Evolutionary conservation across 2,113 vertebrate species (phyloP).

Genomic region (Copsychus sechellarum): DNA sequence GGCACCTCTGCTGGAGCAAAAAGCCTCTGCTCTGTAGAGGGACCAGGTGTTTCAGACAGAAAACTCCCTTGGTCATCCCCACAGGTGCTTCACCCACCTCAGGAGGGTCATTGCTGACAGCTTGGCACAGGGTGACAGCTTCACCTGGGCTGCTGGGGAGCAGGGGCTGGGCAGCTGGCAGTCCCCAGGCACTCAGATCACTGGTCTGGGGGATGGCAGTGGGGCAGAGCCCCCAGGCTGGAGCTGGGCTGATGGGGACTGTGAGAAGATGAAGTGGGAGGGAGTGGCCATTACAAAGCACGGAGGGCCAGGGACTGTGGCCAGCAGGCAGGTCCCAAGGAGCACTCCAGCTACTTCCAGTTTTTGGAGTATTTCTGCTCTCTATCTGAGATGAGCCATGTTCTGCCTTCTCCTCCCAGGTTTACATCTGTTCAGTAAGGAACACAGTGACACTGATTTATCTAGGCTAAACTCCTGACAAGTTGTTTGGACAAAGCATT

Average conservation of each 20-base stretch:
- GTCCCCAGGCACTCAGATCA: no score
- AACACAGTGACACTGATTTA: not conserved
- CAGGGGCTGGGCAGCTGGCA: not conserved
- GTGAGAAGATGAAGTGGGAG: accelerated
- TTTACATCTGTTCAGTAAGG: not conserved
- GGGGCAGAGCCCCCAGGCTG: not conserved
- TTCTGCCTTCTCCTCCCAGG: not conserved
- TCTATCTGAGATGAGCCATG: not conserved
- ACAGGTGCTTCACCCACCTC: not conserved
- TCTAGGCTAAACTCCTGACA: not conserved
- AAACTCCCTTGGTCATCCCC: not conserved
- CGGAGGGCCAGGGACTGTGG: not conserved
- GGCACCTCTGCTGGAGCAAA: not conserved
- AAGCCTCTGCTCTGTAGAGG: not conserved
- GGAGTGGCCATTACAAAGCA: not conserved
- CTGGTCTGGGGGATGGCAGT: accelerated
- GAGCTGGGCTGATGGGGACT: not conserved
- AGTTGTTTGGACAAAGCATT: not conserved
- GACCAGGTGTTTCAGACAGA: accelerated
- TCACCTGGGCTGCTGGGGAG: not conserved
- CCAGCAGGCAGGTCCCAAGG: not conserved
- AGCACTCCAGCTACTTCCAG: not conserved
- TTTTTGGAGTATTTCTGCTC: not conserved
- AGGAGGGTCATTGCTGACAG: not conserved
- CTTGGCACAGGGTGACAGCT: not conserved